A percentile compares a stretch with the other conserved stretches of the same genome.
phyloP scores from a whole-genome alignment of 2,113 vertebrate genomes.

The Limanda limanda region DNA sequence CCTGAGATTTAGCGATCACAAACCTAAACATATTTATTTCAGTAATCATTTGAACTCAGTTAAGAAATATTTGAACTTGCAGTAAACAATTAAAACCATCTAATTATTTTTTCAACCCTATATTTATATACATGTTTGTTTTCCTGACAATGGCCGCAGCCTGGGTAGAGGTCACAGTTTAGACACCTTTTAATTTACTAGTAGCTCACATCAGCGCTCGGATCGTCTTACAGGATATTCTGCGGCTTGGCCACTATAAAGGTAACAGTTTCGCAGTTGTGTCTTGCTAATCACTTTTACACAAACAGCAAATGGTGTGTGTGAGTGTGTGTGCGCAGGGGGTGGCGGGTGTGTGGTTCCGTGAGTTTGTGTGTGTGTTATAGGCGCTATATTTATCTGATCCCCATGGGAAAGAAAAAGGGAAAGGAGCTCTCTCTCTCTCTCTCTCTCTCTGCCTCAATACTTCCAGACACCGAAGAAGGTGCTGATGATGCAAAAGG shows the following conservation, averaged over 20 bases:
- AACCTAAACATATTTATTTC: not conserved
- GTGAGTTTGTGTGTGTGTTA: conserved; percentile 53
- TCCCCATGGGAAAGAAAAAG: conserved; percentile 94
- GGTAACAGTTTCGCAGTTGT: conserved; percentile 93
- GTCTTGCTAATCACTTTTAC: conserved; percentile 94
- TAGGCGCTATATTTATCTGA: conserved; percentile 92
- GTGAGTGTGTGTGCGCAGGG: conserved; percentile 62
- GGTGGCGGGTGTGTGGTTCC: conserved; percentile 47
- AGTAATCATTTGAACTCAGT: not conserved
- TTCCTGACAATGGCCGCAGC: conserved; percentile 24
- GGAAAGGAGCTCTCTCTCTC: conserved; percentile 83
- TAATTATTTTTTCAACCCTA: not conserved
- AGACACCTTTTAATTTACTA: conserved; percentile 50
- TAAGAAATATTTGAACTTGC: not conserved
- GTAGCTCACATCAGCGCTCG: conserved; percentile 42
- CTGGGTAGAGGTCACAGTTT: conserved; percentile 41
- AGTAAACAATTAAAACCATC: not conserved
- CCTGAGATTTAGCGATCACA: not conserved
- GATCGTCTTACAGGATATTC: conserved; percentile 80
- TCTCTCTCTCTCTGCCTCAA: conserved; percentile 82
- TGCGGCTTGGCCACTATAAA: conserved; percentile 83
- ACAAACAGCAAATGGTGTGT: conserved; percentile 93
- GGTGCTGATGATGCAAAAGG: conserved; percentile 88
- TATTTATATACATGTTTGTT: not conserved
- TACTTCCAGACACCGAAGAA: conserved; percentile 87